These are phyloP conservation scores for Minunthozetes semirufus DNA, from an alignment of 2,888 invertebrate species.

Conservation along the genomic window DNA sequence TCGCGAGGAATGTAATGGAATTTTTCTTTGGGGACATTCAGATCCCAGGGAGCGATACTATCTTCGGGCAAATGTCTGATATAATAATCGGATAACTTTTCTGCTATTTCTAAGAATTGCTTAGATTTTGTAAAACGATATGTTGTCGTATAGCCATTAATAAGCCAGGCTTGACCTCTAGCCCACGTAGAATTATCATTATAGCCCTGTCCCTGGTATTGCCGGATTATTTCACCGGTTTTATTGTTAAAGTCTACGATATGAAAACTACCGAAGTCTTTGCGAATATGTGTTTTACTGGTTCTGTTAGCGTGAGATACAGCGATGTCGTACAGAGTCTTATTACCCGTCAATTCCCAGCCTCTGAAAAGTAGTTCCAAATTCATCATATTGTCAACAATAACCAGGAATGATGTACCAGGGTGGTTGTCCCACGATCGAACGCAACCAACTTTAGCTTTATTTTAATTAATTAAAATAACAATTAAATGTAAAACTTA, in stretches of 20 bases:
- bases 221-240: neutral
- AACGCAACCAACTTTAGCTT: conserved; percentile 6
- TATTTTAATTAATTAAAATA: no score
- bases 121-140: neutral
- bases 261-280: conserved; percentile 21
- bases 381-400: conserved; percentile 30
- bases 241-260: conserved; percentile 2
- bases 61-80: neutral
- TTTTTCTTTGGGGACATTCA: conserved; percentile 6
- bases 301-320: conserved; percentile 24
- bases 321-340: conserved; percentile 13
- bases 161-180: conserved; percentile 19
- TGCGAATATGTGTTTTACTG: neutral
- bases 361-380: conserved; percentile 18
- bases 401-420: neutral
- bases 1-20: conserved; percentile 17
- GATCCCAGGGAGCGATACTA: neutral
- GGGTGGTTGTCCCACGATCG: neutral
- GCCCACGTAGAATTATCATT: neutral
- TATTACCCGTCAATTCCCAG: neutral
- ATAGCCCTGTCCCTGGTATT: neutral
- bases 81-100: neutral
- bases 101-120: neutral
- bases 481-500: neutral
- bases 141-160: neutral